Percentiles rank a stretch among this genome's conserved stretches.
phyloP scores from a whole-genome alignment of 2,113 vertebrate genomes.

The Thunnus thynnus region DNA sequence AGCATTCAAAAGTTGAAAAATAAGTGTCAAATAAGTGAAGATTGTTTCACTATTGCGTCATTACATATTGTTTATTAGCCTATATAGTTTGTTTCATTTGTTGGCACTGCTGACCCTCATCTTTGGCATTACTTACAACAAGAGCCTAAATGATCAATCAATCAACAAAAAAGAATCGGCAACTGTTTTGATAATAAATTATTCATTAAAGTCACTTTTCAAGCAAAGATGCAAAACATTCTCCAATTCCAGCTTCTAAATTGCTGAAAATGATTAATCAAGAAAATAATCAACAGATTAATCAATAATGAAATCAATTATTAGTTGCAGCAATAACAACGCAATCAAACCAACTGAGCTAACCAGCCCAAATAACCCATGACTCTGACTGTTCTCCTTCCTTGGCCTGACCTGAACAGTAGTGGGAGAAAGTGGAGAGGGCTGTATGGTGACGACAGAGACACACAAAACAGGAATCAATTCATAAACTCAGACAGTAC shows the following conservation, averaged over 20 bases:
- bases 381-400: not conserved
- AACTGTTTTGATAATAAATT: too few relatives aligned
- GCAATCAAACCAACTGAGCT: not conserved
- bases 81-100: not conserved
- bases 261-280: too few relatives aligned
- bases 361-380: not conserved
- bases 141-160: not conserved
- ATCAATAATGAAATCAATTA: too few relatives aligned
- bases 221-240: too few relatives aligned
- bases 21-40: not conserved
- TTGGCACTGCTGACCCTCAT: not conserved
- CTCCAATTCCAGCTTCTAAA: too few relatives aligned
- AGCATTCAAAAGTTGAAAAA: not conserved
- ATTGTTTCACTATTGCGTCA: not conserved
- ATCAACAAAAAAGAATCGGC: not conserved
- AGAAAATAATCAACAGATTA: too few relatives aligned
- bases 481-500: not conserved
- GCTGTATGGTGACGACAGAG: not conserved
- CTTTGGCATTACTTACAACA: not conserved
- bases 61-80: not conserved
- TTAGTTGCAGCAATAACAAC: too few relatives aligned
- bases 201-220: too few relatives aligned
- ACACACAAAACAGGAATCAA: too few relatives aligned
- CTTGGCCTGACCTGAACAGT: not conserved
- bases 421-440: not conserved